These are phyloP conservation scores for Oreochromis grahami DNA, from an alignment of 2,797 vertebrate species.

Conservation along the genomic window DNA sequence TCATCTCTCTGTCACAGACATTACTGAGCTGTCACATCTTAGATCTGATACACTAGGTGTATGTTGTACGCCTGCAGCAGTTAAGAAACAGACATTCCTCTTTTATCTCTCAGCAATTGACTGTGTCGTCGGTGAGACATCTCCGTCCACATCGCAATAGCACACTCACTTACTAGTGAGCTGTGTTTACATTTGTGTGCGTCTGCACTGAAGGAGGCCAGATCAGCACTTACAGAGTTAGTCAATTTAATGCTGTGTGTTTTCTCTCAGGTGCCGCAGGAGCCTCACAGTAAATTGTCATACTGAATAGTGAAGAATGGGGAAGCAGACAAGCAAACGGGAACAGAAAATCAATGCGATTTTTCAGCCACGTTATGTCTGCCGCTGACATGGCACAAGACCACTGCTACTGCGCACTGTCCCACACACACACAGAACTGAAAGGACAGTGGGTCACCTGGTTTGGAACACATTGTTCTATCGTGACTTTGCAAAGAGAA, in stretches of 20 bases:
- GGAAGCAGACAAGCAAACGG: slow-evolving; percentile 27
- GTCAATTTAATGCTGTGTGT: slow-evolving; percentile 5
- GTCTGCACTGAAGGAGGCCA: background rate
- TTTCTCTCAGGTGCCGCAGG: slow-evolving; percentile 21
- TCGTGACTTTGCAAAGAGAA: background rate
- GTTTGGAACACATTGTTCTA: slow-evolving; percentile 11
- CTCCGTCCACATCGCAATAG: slow-evolving; percentile 7
- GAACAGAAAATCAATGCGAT: slow-evolving; percentile 54
- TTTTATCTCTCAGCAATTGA: background rate
- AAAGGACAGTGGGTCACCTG: background rate
- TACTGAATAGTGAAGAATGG: slow-evolving; percentile 40
- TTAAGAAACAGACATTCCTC: slow-evolving; percentile 16
- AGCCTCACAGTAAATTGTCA: slow-evolving; percentile 18
- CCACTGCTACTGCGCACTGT: background rate
- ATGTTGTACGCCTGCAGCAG: background rate
- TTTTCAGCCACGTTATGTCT: slow-evolving; percentile 56
- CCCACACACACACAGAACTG: background rate
- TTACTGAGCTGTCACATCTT: background rate
- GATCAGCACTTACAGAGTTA: slow-evolving; percentile 7
- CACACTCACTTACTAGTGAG: background rate
- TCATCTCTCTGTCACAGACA: background rate
- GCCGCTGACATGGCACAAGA: slow-evolving; percentile 36
- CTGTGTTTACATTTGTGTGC: background rate
- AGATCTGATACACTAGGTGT: background rate
- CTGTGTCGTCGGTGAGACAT: background rate